phyloP scores from a whole-genome alignment of 2,113 vertebrate species.

The Circaetus cinerascens region DNA sequence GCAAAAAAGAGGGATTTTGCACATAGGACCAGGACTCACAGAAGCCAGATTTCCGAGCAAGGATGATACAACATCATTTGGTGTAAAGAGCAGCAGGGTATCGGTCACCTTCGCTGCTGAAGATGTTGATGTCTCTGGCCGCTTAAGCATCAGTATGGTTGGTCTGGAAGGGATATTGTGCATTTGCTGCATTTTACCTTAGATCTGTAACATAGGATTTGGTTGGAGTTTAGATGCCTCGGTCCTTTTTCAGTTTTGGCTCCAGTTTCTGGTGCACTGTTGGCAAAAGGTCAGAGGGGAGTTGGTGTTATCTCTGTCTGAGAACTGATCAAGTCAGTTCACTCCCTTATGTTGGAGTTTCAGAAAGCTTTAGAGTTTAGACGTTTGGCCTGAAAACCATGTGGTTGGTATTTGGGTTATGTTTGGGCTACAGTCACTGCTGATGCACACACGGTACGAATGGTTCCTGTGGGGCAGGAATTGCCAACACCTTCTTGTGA shows the following conservation, averaged over 20 bases:
- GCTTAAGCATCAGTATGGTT: background rate
- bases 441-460: accelerated
- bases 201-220: background rate
- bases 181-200: background rate
- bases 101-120: background rate
- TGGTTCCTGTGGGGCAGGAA: background rate
- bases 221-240: background rate
- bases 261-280: background rate
- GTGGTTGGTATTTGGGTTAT: background rate
- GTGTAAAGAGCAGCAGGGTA: background rate
- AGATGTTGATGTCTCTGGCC: background rate
- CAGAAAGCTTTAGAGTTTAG: background rate
- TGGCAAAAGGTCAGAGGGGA: background rate
- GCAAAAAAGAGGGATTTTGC: background rate
- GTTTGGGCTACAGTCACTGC: background rate
- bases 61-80: background rate
- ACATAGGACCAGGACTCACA: background rate
- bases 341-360: background rate
- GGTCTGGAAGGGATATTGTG: background rate
- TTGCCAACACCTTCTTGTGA: background rate
- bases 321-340: background rate
- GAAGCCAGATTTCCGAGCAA: background rate
- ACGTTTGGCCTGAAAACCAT: background rate
- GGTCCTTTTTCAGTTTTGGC: accelerated
- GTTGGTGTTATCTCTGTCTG: background rate